phyloP scores from a whole-genome alignment of 2,113 vertebrate genomes.

The Oceanodroma tethys region DNA sequence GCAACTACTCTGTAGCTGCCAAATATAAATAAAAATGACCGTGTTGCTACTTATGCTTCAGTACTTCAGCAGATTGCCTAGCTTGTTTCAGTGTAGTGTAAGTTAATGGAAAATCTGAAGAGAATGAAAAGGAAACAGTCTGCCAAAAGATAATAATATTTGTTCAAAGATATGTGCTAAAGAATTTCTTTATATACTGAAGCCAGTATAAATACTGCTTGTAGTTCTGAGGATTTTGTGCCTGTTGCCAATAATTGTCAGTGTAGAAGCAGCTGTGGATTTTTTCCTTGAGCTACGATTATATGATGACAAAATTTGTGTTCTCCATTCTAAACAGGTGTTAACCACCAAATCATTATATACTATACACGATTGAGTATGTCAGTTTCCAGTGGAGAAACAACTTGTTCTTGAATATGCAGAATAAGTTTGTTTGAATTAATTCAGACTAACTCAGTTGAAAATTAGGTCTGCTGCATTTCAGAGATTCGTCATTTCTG shows the following conservation, averaged over 20 bases:
- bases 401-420: neutral
- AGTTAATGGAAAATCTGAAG: constrained; percentile 12
- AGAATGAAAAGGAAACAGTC: neutral
- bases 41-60: neutral
- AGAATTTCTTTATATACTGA: neutral
- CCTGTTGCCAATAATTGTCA: neutral
- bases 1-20: neutral
- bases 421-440: neutral
- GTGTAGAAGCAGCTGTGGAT: neutral
- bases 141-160: neutral
- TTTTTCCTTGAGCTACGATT: neutral
- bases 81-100: neutral
- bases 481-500: neutral
- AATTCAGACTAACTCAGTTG: neutral
- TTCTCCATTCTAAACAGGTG: neutral
- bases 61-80: neutral
- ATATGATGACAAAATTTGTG: neutral
- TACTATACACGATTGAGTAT: neutral
- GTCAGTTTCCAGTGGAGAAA: neutral
- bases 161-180: constrained; percentile 8
- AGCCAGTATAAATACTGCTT: neutral
- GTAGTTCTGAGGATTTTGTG: neutral
- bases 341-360: neutral
- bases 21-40: neutral
- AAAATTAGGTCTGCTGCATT: neutral